Evolutionary conservation across 2,797 vertebrate genomes (phyloP).

Genomic region (Oreochromis mossambicus): DNA sequence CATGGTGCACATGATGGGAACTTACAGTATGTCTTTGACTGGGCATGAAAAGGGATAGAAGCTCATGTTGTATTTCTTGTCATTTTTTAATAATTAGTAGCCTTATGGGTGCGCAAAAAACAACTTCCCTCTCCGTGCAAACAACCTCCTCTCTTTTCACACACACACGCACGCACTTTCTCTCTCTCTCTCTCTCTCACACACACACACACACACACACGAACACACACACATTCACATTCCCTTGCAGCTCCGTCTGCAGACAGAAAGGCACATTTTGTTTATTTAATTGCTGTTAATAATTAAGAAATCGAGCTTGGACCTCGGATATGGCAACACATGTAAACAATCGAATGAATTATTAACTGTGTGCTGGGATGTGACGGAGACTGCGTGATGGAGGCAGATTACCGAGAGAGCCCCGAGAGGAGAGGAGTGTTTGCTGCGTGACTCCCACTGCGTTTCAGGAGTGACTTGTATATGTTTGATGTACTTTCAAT

Average conservation of each 20-base stretch:
- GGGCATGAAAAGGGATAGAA: not conserved
- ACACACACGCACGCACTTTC: not conserved
- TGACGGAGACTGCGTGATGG: conserved; percentile 32
- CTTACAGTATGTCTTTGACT: conserved; percentile 2
- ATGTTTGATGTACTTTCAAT: not conserved
- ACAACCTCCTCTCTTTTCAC: not conserved
- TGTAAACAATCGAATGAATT: conserved; percentile 68
- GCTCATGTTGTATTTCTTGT: not conserved
- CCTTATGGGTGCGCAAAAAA: not conserved
- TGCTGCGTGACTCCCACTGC: not conserved
- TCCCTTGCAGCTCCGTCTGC: conserved; percentile 30
- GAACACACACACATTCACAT: not conserved
- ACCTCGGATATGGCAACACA: conserved; percentile 54
- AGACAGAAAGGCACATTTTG: conserved; percentile 47
- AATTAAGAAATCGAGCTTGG: conserved; percentile 61
- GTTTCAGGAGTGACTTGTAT: not conserved
- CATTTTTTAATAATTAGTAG: not conserved
- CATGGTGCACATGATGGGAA: conserved; percentile 44
- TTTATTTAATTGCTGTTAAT: conserved; percentile 70
- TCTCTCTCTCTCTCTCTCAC: not conserved
- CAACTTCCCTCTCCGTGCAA: not conserved
- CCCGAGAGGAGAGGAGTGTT: not conserved
- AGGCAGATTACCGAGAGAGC: conserved; percentile 20
- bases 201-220: not conserved
- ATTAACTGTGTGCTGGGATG: conserved; percentile 49